Base-by-base conservation (phyloP, 1,140 invertebrate genomes). In the Zaprionus davidi region DNA sequence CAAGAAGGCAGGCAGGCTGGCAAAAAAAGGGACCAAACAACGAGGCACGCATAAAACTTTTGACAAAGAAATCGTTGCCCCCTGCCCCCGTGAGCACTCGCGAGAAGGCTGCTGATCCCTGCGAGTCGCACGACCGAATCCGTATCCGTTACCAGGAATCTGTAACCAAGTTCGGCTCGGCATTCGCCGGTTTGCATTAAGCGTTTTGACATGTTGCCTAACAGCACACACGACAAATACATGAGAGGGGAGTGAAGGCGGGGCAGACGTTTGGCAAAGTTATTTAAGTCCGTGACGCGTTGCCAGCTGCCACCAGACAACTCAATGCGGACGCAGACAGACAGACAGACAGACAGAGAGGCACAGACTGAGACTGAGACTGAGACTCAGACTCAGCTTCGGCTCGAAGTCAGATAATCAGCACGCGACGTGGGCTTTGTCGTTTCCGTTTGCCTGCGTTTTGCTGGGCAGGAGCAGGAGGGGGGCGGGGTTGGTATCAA, bases 41-140 rank as follows among this genome's bases (percentile, higher is more conserved):
- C 74, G 71, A 86, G 57, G 82, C 86, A 90, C 86, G 86, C 86
- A 90, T 90, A 86, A 90, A 90, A 90, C 70, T 90, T 90, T 90
- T 82, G 71, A 82, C 80, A 82, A 82, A 90, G 81, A 90, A 90
- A 71, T 73, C 70, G 66, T 60, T 66, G 79, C 62, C 63, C 58
- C 65, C 13, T 36, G 64, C 55, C 11, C 36, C 7, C 17, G 0
- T 4, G 2, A 12, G 2, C 24, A 34, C 41, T 44, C 41, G 15
- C 6, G 38, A 24, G 49, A 28, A 31, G 76, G 70, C 64, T 63
- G 66, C 79, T 87, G 83, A 87, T 83, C 80, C 83, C 81, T 71
- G 66, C 57, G 81, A 74, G 83, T 56, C 84, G 83, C 84, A 87
- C 83, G 84, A 87, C 64, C 68, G 81, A 87, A 69, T 83, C 77